Conservation (phyloP, 2,113 vertebrate species). For the Dromaius novaehollandiae region DNA sequence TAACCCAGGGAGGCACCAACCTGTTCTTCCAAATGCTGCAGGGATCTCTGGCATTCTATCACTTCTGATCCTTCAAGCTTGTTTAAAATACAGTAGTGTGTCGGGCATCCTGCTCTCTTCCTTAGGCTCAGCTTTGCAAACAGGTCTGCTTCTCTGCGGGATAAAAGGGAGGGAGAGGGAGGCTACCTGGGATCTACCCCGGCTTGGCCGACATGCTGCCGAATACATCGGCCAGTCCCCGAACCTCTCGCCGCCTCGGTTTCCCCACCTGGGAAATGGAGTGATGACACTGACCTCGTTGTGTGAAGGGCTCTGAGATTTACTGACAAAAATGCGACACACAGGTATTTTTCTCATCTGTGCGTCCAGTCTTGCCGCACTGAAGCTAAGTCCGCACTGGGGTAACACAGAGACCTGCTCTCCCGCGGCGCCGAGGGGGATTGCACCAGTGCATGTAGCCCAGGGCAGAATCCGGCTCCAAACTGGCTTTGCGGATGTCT, state of each 20-base stretch:
- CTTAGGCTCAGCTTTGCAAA: not conserved
- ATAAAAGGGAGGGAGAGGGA: not conserved
- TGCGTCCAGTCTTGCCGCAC: not conserved
- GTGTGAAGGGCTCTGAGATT: not conserved
- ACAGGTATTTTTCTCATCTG: not conserved
- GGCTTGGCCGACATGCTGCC: not conserved
- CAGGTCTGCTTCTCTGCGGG: not conserved
- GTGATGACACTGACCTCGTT: not conserved
- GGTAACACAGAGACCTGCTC: not conserved
- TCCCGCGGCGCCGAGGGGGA: not conserved
- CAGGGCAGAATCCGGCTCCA: not conserved
- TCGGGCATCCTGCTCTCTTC: not conserved
- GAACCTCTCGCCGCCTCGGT: not conserved
- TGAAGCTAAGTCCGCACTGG: not conserved
- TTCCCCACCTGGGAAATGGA: not conserved
- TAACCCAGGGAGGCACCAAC: not conserved
- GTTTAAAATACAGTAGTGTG: not conserved
- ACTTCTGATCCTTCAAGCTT: not conserved
- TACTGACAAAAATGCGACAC: not conserved
- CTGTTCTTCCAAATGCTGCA: not conserved
- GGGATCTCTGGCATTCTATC: not conserved
- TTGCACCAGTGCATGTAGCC: fast-evolving
- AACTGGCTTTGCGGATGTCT: not conserved
- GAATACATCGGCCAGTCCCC: not conserved
- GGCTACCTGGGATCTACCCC: not conserved